These are phyloP conservation scores for Desmodus rotundus DNA, from an alignment of 2,113 vertebrate genomes.

Conservation along the genomic window DNA sequence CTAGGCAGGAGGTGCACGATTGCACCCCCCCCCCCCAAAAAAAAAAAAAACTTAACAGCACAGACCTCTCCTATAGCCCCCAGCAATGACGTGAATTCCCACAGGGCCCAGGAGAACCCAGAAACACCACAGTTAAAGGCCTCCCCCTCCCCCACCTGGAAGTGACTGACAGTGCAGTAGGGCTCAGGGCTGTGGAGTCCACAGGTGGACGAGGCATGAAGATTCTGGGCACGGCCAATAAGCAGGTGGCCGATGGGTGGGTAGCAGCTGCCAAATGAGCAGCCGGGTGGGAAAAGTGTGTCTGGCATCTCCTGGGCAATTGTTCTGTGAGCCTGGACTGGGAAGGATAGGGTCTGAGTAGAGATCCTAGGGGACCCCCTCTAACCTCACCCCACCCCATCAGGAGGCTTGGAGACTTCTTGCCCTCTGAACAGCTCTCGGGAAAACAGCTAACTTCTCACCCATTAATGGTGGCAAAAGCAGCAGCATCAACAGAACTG, in stretches of 20 bases:
- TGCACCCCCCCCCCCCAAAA: not conserved
- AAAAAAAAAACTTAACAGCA: not conserved
- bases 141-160: constrained; percentile 78
- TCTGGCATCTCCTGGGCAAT: constrained; percentile 81
- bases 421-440: rapidly evolving
- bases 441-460: constrained; percentile 2
- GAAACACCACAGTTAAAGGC: not conserved
- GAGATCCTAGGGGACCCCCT: not conserved
- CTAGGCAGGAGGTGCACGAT: not conserved
- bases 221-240: constrained; percentile 80
- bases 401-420: not conserved
- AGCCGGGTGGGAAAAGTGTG: constrained; percentile 69
- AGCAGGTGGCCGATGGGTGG: constrained; percentile 73
- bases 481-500: not conserved
- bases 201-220: constrained; percentile 86
- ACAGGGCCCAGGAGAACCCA: not conserved
- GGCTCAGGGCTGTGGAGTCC: constrained; percentile 79
- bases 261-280: constrained; percentile 83
- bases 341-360: not conserved
- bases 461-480: not conserved
- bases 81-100: not conserved
- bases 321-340: not conserved
- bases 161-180: constrained; percentile 90
- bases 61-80: not conserved
- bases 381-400: not conserved